Percentiles rank a stretch among this genome's conserved stretches.
Evolutionary conservation across 2,113 vertebrate genomes (phyloP).

Genomic region (Menura novaehollandiae): DNA sequence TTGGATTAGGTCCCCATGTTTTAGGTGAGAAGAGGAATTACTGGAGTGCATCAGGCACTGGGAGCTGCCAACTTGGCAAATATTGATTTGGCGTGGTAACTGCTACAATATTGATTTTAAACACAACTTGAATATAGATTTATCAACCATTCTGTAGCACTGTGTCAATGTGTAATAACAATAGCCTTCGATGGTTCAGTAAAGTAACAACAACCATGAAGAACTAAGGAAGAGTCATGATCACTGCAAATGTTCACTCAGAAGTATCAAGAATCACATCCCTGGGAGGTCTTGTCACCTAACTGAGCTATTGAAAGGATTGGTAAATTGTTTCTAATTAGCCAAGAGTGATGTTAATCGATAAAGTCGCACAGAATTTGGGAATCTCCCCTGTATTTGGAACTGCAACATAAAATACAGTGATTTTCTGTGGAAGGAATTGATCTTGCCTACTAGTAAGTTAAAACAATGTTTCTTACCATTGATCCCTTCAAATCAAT

Average conservation of each 20-base stretch:
- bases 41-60: neutral
- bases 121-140: constrained; percentile 18
- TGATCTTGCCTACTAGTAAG: neutral
- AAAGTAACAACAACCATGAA: neutral
- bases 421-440: neutral
- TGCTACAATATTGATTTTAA: constrained; percentile 22
- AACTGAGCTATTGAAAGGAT: neutral
- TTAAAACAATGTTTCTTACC: constrained; percentile 10
- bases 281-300: neutral
- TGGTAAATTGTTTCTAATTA: neutral
- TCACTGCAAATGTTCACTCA: neutral
- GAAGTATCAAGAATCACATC: neutral
- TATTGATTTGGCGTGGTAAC: constrained; percentile 2
- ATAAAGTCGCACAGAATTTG: neutral
- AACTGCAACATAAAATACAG: neutral
- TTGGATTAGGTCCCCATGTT: neutral
- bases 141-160: neutral
- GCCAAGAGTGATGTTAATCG: neutral
- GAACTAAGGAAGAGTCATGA: neutral
- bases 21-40: neutral
- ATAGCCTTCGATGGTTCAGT: neutral
- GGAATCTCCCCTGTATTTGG: neutral
- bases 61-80: neutral
- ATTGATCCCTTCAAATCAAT: constrained; percentile 4
- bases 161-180: neutral